Evolutionary conservation across 2,797 vertebrate species (phyloP), one percentile per base, ranked within the genome.

Genomic region (Cynopterus sphinx): DNA sequence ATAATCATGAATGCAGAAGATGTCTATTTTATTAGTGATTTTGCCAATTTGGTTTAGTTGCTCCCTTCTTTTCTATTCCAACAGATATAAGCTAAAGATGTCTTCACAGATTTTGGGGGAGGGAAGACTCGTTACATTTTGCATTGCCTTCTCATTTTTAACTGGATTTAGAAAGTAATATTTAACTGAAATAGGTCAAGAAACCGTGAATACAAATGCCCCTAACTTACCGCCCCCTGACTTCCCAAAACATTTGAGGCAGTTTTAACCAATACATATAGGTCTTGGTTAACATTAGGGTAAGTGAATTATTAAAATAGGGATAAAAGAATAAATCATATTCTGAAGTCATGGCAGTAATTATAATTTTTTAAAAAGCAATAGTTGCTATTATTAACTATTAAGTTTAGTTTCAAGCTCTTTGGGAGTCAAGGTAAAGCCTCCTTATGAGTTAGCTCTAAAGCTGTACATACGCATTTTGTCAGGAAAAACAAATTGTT

Each of bases 401-500:
- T 67, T 83, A 73, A 51, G 67, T 90, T 74, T 67, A 73, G 73
- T 57, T 86, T 49, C 16, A 41, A 28, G 46, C 55, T 86, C 86
- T 49, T 73, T 86, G 39, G n/a, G 26, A 92, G n/a, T 90, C 33
- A 67, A 95, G 36, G 41, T 73, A 33, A 90, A 59, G 39, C 81
- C 74, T 67, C 57, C 49, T 13, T 49, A 26, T 78, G 6, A 59
- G 19, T 88, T 71, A 63, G 70, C 24, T 53, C 43, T 75, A 68
- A 53, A 24, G 33, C 36, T n/a, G 17, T 65, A 26, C 16, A 46
- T 65, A 39, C 26, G 65, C 3, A 33, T 57, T 55, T 55, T 70
- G 24, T 78, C 39, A 65, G 36, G 73, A 84, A 78, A 95, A 57
- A 84, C n/a, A 70, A 88, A 82, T 39, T 84, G 61, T 79, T 85